phyloP scores from a whole-genome alignment of 2,113 vertebrate species.

The Saimiri boliviensis region DNA sequence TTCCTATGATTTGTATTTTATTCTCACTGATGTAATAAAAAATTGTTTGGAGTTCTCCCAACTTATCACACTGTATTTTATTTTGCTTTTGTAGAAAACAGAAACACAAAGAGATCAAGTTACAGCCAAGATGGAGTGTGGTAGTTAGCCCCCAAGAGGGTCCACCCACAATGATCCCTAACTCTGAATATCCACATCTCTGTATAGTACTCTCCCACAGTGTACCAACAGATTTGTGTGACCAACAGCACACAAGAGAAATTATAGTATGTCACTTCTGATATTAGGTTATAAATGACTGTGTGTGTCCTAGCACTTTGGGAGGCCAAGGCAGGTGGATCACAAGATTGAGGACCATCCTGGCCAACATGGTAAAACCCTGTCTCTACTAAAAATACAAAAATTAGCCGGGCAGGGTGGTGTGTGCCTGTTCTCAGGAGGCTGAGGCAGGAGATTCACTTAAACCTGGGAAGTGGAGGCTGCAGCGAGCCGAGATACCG shows the following conservation, averaged over 20 bases:
- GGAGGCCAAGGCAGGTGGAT: too few species aligned
- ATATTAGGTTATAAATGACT: background rate
- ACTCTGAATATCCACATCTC: background rate
- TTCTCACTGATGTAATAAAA: background rate
- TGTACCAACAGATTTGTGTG: background rate
- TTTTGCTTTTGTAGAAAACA: background rate
- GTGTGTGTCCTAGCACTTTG: background rate
- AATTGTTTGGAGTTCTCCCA: background rate
- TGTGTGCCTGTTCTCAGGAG: too few species aligned
- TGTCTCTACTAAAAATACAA: too few species aligned
- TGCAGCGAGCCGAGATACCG: too few species aligned
- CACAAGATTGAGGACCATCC: too few species aligned
- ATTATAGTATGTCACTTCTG: background rate
- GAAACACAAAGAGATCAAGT: background rate
- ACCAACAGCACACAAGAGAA: background rate
- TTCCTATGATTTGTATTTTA: background rate
- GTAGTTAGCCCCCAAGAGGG: background rate
- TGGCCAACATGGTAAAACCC: too few species aligned
- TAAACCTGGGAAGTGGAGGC: too few species aligned
- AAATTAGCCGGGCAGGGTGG: too few species aligned
- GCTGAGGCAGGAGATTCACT: too few species aligned
- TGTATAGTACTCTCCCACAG: background rate
- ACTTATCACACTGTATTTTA: background rate
- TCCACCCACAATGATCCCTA: background rate
- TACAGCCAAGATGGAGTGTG: background rate